phyloP scores from a whole-genome alignment of 2,797 vertebrate genomes.

The Toxotes lorentzi region DNA sequence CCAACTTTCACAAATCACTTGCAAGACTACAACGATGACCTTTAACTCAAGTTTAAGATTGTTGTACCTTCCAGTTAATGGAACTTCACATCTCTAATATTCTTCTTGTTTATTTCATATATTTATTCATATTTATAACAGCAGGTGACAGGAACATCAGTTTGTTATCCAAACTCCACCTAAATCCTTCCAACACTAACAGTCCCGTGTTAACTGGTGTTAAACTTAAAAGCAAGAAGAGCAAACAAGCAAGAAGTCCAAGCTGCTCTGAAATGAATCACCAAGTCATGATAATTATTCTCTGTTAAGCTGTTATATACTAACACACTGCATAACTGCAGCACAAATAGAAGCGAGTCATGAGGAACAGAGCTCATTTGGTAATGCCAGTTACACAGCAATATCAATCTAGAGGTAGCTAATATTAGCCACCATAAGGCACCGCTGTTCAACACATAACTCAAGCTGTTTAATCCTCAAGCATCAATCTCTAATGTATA shows the following conservation, averaged over 20 bases:
- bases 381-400: no score
- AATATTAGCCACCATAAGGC: not conserved
- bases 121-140: no score
- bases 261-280: not conserved
- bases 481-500: not conserved
- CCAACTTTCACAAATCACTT: constrained; percentile 30
- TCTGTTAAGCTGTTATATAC: not conserved
- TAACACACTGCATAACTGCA: not conserved
- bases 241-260: not conserved
- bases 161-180: not conserved
- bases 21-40: not conserved
- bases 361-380: no score
- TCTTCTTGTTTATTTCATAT: not conserved
- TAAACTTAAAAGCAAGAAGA: not conserved
- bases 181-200: not conserved
- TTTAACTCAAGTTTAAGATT: not conserved
- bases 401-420: no score
- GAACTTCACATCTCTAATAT: not conserved
- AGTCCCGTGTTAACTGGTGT: not conserved
- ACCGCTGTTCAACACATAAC: not conserved
- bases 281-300: not conserved
- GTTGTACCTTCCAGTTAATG: not conserved
- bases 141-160: not conserved
- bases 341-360: no score
- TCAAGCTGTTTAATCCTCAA: constrained; percentile 3